phyloP scores from a whole-genome alignment of 2,797 vertebrate genomes.

The Fratercula arctica region DNA sequence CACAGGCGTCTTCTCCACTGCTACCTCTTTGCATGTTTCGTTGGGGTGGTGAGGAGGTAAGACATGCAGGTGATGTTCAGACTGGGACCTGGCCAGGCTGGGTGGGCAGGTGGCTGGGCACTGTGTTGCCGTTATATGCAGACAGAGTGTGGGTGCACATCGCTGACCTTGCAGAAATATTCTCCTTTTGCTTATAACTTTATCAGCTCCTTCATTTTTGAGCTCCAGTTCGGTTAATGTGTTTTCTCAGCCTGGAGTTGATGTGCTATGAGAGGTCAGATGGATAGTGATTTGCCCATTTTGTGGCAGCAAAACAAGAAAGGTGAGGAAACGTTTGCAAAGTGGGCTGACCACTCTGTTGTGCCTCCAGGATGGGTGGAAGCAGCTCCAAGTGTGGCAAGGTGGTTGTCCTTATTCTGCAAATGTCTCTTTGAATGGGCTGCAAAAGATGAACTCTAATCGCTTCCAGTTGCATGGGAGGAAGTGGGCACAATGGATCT shows the following conservation, averaged over 20 bases:
- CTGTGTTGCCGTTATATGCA: fast-evolving
- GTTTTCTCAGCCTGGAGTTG: background rate
- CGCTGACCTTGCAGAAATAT: background rate
- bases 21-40: background rate
- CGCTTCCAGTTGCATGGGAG: background rate
- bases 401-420: background rate
- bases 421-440: background rate
- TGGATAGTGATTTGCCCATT: background rate
- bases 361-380: background rate
- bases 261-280: background rate
- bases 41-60: background rate
- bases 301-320: background rate
- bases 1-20: background rate
- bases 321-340: background rate
- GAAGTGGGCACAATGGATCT: background rate
- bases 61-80: background rate
- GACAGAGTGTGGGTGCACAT: background rate
- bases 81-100: background rate
- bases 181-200: background rate
- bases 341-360: background rate
- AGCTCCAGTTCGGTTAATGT: background rate
- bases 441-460: background rate
- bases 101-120: background rate
- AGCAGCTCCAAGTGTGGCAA: background rate
- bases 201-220: background rate